phyloP scores from a whole-genome alignment of 2,113 vertebrate genomes.

The Piaya cayana region DNA sequence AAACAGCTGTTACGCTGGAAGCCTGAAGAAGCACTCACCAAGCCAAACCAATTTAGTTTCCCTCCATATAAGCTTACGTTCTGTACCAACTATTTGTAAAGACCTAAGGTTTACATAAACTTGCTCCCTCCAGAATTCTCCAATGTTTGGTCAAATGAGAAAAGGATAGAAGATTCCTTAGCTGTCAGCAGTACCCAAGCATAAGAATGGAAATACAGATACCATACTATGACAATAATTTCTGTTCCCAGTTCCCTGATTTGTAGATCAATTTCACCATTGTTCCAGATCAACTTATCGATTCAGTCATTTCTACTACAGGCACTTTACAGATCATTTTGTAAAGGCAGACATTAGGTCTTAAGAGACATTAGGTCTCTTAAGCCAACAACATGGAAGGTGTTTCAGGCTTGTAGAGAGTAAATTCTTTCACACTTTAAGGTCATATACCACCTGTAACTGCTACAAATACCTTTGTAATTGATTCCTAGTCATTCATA shows the following conservation, averaged over 20 bases:
- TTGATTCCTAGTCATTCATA: background rate
- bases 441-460: background rate
- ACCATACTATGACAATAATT: fast-evolving
- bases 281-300: background rate
- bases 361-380: background rate
- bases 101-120: background rate
- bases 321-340: background rate
- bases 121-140: background rate
- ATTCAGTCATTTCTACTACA: background rate
- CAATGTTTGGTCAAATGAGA: background rate
- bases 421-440: background rate
- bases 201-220: background rate
- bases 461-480: background rate
- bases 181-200: background rate
- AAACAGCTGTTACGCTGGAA: background rate
- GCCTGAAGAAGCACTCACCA: background rate
- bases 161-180: background rate
- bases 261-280: background rate
- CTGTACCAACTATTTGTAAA: background rate
- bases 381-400: background rate
- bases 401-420: background rate
- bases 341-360: too few relatives aligned
- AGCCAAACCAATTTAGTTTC: background rate
- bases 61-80: background rate
- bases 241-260: background rate